Base-by-base conservation (phyloP, 2,888 invertebrate species). In the Acleris holmiana region DNA sequence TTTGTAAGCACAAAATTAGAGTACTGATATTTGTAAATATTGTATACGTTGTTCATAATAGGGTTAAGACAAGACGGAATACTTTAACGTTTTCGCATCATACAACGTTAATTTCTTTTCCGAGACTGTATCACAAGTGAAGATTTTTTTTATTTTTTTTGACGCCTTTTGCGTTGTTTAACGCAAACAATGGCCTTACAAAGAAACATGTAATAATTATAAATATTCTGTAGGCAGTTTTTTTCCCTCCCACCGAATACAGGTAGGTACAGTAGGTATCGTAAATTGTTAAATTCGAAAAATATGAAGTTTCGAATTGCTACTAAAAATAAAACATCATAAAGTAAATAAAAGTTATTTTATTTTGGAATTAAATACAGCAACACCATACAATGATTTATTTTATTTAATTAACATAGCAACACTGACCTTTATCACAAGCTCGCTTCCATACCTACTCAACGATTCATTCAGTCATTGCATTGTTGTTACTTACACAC, bases 301-400 rank as follows among this genome's bases (percentile, higher is more conserved):
- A 29, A 8, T 29, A 8, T 8, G 29, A 29, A 2, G 4, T 15
- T 41, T 13, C 15, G 5, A 6, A 44, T 21, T 51, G 10, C 13
- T 69, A 64, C 53, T 51, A 68, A 64, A 69, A 67, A 70, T 66
- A 69, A 62, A 59, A 69, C 66, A 61, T 48, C 17, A 61, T 53
- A 47, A 55, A 40, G 49, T 57, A 56, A 51, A 66, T 54, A 63
- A 50, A 21, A 21, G 17, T 65, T 61, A 44, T 68, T 68, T 62
- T 57, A 62, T 64, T 65, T 65, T 49, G 21, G 25, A 55, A 60
- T 55, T 60, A 49, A 55, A 44, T 35, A n/a, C n/a, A 23, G 54
- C 48, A 64, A 70, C 62, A 67, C 57, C 41, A 44, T 23, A 53
- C 25, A 66, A 41, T 54, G 60, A 58, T 61, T 46, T 40, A 48